Base-by-base conservation (phyloP, 2,797 vertebrate genomes). In the Microhierax caerulescens region DNA sequence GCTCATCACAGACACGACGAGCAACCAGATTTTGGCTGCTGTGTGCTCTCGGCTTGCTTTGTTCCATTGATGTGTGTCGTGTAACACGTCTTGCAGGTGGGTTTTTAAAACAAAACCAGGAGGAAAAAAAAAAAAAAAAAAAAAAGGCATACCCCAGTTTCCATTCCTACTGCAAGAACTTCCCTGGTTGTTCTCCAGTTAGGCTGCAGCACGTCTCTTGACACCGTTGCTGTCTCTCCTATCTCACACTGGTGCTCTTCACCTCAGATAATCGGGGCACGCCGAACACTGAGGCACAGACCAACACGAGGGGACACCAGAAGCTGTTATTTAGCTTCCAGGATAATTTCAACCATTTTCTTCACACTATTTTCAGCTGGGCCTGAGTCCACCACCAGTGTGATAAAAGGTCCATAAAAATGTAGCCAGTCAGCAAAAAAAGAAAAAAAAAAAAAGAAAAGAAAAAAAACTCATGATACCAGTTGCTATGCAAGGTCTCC, bases 401-500 rank as follows among this genome's bases (percentile, higher is more conserved):
- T 53, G 80, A 79, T 32, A 22, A 81, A 93, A 88, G 78, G 93
- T 61, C 94, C 90, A 20, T 39, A 11, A 74, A 95, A 81, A 96
- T 57, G 80, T 95, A 95, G 96, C 96, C 96, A 97, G 96, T 39
- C 84, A 97, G 95, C 83, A 95, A 95, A 95, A 89, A 86, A 73
- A 36, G 20, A 36, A 16, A 20, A 4, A 25, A 7, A 17, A 22
- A 17, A 11, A 41, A 41, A 24, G 25, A n/a, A 50, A 74, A 60
- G 36, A 36, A 32, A 75, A 60, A 78, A 88, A 88, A 39, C 60
- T 95, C 83, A 64, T 11, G 90, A 82, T 85, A 95, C 39, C 5
- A 17, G 93, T 93, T 80, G 93, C 97, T 97, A 97, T 97, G 94
- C 97, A 97, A 97, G 94, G 96, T 82, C 92, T 87, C 64, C 70